phyloP scores from a whole-genome alignment of 2,113 vertebrate genomes.

The Monarcha castaneiventris region DNA sequence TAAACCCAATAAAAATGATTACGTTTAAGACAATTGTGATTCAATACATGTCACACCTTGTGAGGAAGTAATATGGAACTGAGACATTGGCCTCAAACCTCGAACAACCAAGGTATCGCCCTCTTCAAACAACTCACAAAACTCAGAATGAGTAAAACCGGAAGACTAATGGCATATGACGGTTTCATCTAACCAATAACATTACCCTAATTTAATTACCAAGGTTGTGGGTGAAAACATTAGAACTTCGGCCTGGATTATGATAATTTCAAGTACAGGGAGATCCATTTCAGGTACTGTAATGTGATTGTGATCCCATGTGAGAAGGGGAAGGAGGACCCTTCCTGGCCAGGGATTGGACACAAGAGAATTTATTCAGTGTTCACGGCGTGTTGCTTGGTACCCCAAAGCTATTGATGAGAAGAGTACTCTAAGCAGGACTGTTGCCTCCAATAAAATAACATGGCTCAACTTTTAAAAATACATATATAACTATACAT shows the following conservation, averaged over 20 bases:
- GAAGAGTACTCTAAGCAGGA: background rate
- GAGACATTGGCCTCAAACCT: background rate
- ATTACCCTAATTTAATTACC: background rate
- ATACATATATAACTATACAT: background rate
- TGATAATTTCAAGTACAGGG: background rate
- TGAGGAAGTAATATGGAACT: background rate
- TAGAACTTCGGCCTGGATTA: background rate
- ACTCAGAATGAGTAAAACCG: background rate
- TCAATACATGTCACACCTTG: background rate
- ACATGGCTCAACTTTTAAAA: background rate
- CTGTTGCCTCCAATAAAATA: background rate
- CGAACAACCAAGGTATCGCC: background rate
- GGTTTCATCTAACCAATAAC: background rate
- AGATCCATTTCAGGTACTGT: background rate
- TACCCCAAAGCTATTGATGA: background rate
- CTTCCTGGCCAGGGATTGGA: background rate
- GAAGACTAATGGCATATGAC: background rate
- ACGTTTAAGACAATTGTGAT: background rate
- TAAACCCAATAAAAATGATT: background rate
- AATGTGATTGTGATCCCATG: background rate
- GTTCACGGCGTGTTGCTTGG: background rate
- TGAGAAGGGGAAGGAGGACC: background rate
- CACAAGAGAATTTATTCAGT: background rate
- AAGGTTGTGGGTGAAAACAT: background rate
- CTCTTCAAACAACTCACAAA: background rate